phyloP scores from a whole-genome alignment of 2,797 vertebrate species.

The Lemur catta region DNA sequence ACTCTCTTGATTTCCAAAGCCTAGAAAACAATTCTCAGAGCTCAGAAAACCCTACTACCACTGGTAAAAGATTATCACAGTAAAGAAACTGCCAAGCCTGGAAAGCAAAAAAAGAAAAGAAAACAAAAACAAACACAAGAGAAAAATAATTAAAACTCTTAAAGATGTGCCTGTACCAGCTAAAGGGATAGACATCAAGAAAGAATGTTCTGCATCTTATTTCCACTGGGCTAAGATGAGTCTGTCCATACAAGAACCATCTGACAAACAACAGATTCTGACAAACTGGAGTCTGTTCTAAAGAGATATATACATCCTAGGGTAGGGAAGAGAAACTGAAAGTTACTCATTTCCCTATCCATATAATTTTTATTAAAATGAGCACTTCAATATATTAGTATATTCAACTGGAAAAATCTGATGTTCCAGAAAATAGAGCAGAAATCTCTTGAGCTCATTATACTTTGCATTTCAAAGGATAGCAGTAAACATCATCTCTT shows the following conservation, averaged over 20 bases:
- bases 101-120: background rate
- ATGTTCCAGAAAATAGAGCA: background rate
- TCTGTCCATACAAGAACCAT: background rate
- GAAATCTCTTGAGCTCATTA: background rate
- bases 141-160: background rate
- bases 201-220: background rate
- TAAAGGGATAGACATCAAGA: background rate
- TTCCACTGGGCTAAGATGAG: rapidly evolving
- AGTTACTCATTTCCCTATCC: background rate
- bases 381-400: background rate
- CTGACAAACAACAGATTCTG: too few species aligned
- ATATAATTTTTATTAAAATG: background rate
- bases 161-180: background rate
- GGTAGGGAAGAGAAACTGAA: background rate
- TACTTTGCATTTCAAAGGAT: background rate
- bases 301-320: background rate
- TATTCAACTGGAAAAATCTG: background rate
- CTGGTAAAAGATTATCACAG: background rate
- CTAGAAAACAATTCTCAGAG: background rate
- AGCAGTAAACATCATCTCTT: background rate
- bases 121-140: background rate
- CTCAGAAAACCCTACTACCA: background rate
- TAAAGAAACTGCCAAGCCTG: background rate
- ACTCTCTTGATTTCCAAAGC: background rate
- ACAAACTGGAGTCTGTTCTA: background rate